These are phyloP conservation scores for Microplitis deprimator DNA, from an alignment of 2,888 invertebrate genomes.

Conservation along the genomic window DNA sequence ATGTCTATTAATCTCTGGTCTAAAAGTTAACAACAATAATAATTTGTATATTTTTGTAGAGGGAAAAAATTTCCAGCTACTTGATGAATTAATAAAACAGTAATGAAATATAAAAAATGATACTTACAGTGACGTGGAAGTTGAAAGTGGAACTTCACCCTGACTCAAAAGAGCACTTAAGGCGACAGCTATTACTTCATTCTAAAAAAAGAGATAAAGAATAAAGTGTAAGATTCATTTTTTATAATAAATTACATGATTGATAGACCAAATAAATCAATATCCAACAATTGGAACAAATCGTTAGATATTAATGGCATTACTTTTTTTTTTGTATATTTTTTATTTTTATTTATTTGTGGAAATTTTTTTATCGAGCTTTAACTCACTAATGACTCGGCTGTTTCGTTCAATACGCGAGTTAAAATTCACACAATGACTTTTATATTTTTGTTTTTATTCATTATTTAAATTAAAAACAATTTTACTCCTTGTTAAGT, in stretches of 20 bases:
- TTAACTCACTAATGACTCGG: background rate
- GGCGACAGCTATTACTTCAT: constrained; percentile 65
- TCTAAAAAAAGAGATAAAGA: constrained; percentile 59
- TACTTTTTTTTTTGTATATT: background rate
- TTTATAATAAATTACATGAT: background rate
- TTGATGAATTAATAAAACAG: no score
- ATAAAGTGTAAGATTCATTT: background rate
- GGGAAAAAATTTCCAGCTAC: no score
- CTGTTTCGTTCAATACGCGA: background rate
- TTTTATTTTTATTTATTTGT: background rate
- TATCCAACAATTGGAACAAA: background rate
- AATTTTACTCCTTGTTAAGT: background rate
- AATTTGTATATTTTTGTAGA: no score
- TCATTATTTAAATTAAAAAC: background rate
- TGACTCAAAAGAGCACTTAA: constrained; percentile 61
- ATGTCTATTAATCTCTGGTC: no score
- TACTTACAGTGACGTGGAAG: constrained; percentile 64
- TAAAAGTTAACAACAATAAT: no score
- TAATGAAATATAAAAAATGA: constrained; percentile 31
- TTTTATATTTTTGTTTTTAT: background rate
- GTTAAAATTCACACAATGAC: background rate
- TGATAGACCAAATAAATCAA: background rate
- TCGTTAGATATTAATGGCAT: background rate
- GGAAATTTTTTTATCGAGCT: background rate
- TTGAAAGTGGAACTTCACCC: constrained; percentile 58